Evolutionary conservation across 2,113 vertebrate species (phyloP).

Genomic region (Lophotis ruficrista): DNA sequence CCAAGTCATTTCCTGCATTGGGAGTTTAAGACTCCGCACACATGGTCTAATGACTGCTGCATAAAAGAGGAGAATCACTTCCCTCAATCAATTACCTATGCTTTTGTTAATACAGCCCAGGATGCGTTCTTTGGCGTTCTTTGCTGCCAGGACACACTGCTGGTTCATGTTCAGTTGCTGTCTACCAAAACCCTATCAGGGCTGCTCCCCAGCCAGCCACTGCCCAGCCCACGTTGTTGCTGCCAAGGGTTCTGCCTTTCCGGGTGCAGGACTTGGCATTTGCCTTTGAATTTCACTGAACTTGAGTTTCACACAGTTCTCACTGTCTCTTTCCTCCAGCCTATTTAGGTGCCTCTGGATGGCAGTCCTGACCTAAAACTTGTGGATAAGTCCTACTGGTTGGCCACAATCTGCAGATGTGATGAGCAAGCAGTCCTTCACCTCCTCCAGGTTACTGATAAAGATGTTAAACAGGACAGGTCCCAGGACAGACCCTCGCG

Average conservation of each 20-base stretch:
- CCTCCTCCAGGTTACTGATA: not conserved
- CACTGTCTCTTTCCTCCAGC: not conserved
- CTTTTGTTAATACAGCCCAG: not conserved
- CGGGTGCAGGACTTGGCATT: not conserved
- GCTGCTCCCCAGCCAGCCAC: not conserved
- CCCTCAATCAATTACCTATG: not conserved
- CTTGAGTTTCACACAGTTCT: not conserved
- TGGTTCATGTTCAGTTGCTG: not conserved
- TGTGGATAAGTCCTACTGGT: not conserved
- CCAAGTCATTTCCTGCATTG: not conserved
- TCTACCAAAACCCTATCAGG: not conserved
- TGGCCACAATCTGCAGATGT: not conserved
- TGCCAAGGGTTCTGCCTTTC: not conserved
- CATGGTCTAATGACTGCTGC: not conserved
- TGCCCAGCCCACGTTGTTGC: rapidly evolving
- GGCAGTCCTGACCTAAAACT: not conserved
- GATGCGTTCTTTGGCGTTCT: not conserved
- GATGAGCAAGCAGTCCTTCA: not conserved
- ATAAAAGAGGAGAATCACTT: not conserved
- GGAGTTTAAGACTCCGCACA: not conserved
- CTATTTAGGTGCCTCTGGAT: not conserved
- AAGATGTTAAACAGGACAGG: not conserved
- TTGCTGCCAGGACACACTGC: not conserved
- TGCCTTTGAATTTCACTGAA: not conserved
- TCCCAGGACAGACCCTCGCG: rapidly evolving